Percentiles rank a stretch among this genome's conserved stretches.
Conservation (phyloP, 2,797 vertebrate genomes). For the Gambusia yucatana region DNA sequence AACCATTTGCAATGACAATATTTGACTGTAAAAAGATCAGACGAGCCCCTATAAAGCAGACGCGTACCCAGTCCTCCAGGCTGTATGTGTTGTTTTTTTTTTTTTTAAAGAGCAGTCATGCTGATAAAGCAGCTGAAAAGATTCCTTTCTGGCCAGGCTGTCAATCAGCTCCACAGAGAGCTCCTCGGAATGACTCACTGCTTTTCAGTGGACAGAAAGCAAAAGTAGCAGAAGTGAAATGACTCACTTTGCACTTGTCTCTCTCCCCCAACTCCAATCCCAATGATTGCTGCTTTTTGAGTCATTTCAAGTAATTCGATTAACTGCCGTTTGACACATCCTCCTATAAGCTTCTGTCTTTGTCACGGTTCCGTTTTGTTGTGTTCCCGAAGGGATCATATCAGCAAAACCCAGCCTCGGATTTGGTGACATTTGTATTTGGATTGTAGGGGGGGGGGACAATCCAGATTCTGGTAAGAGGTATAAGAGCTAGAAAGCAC, state of each 20-base stretch:
- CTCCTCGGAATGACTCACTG: conserved; percentile 66
- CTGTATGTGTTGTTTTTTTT: background rate
- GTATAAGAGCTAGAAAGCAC: background rate
- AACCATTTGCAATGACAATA: background rate
- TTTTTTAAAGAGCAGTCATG: conserved; percentile 17
- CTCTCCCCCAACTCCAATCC: conserved; percentile 31
- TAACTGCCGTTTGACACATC: conserved; percentile 48
- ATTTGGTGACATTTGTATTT: conserved; percentile 29
- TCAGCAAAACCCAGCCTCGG: conserved; percentile 47
- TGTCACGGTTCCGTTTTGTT: conserved; percentile 54
- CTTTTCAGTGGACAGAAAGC: conserved; percentile 41
- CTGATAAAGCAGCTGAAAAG: conserved; percentile 48
- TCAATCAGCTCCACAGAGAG: conserved; percentile 69
- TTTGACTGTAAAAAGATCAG: background rate
- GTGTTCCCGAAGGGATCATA: conserved; percentile 51
- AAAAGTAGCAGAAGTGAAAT: conserved; percentile 55
- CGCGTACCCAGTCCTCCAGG: background rate
- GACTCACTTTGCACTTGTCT: conserved; percentile 54
- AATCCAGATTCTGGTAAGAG: conserved; percentile 51
- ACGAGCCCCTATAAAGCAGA: background rate
- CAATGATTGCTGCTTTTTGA: conserved; percentile 36
- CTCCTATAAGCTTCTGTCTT: conserved; percentile 48
- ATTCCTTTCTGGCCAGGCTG: conserved; percentile 40
- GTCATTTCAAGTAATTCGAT: conserved; percentile 48
- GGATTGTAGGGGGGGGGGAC: conserved; percentile 28